Base-by-base conservation (phyloP, 1,140 invertebrate species). In the Atta texana region DNA sequence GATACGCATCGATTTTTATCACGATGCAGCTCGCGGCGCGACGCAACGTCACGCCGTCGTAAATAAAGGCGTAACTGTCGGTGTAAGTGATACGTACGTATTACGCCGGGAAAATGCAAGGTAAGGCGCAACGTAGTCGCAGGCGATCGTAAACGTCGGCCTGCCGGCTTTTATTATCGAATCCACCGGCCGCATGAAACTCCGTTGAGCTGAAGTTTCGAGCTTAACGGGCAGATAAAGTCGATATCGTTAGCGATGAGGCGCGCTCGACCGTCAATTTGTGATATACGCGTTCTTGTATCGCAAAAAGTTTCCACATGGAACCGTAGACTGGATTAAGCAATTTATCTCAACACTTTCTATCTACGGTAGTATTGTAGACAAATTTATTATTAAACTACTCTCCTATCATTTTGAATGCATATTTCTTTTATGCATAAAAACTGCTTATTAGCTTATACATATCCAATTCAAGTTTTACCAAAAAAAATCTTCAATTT, bases 1-100 rank as follows among this genome's bases (percentile, higher is more conserved):
- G 80, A 84, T 84, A 63, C 80, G 39, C 80, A 51, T 84, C 69
- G 80, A 75, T 84, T 84, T 84, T 84, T 84, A 84, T 84, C 82
- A 44, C 81, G 24, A 69, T 31, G 44, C 77, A 31, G 59, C 57
- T 63, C 44, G 49, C 77, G 77, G 18, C 39, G 63, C 66, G 78
- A 39, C 55, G 72, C 61, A 24, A 66, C 61, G 63, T 76, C 82
- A 76, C 74, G 49, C 74, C 74, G 74, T 28, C 74, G 74, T 84
- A 84, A 75, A 84, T 84, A 74, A 84, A 84, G 80, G 80, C 80
- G 71, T 74, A 84, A 84, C 80, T 75, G 80, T 75, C 69, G 68
- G 24, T 55, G 80, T 84, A 84, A 84, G 69, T 84, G 80, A 84
- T 84, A 74, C 80, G 69, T 84, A 75, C 55, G 69, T 75, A 74